Base-by-base conservation (phyloP, 2,113 vertebrate genomes). In the Edolisoma coerulescens region DNA sequence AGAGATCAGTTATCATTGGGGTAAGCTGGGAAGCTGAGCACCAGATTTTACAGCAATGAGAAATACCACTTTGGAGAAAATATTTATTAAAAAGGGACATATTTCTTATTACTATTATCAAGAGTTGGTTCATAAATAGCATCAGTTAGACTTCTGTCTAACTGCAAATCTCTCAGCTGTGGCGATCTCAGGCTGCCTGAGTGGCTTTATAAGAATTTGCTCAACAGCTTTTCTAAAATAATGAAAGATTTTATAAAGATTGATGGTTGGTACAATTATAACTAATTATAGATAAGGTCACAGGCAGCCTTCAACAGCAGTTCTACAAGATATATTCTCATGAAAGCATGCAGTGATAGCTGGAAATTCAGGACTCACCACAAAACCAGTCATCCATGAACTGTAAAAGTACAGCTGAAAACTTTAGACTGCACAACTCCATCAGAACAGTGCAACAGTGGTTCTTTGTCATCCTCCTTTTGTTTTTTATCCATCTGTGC, bases 301-400 rank as follows among this genome's bases (percentile, higher is more conserved):
- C 1, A 4, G 67, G 17, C 33, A 87, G 68, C 23, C 35, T 78
- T 87, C 41, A 42, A 42, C 15, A 84, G 33, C 32, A 69, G 30
- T 35, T 91, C 67, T 85, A 8, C 42, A 83, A 80, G 4, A 67
- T 23, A n/a, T 3, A 13, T 15, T 13, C 50, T 76, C 75, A 32
- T 22, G 63, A 89, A 91, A 85, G 41, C 65, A 54, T 3, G 10
- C 15, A 59, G 41, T 6, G 10, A 67, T 26, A 32, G 53, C 4
- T 82, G 76, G 63, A 91, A 96, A 93, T 83, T 47, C 65, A 89
- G 16, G 37, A 28, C n/a, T 83, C 50, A 53, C 78, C 65, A 83
- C 54, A 64, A 83, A 75, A 67, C 7, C 59, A 85, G 78, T 60
- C 70, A 85, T 39, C 70, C 64, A 45, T 67, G 35, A 81, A 76